Conservation (phyloP, 2,797 vertebrate genomes). For the Emydoidea blandingii region DNA sequence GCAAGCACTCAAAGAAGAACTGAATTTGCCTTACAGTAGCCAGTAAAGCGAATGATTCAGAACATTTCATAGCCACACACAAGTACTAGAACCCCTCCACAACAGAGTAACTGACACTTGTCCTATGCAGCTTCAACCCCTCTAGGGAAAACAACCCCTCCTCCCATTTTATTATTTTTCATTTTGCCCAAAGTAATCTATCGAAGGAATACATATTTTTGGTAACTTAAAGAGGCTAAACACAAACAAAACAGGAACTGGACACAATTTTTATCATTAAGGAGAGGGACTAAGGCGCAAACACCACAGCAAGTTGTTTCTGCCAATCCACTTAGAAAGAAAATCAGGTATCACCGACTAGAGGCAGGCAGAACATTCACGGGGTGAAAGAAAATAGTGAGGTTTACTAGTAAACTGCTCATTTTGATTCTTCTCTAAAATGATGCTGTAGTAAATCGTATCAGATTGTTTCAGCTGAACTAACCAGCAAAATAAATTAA, state of each 20-base stretch:
- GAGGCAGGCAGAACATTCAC: not conserved
- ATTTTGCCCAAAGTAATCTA: not conserved
- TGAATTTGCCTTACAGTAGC: not conserved
- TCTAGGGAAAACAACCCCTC: not conserved
- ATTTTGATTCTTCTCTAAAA: not conserved
- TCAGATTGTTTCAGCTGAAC: not conserved
- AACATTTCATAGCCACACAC: not conserved
- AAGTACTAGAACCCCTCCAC: not conserved
- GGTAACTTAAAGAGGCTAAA: not conserved
- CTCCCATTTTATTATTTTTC: not conserved
- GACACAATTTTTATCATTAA: no score
- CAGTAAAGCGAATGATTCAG: not conserved
- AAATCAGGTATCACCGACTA: not conserved
- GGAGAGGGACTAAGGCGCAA: no score
- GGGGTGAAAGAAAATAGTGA: not conserved
- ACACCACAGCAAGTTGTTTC: not conserved
- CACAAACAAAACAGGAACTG: not conserved
- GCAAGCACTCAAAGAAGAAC: not conserved
- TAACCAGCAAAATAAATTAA: not conserved
- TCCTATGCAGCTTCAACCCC: not conserved
- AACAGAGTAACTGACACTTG: not conserved
- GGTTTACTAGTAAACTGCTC: rapidly evolving
- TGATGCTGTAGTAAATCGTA: not conserved
- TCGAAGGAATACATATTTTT: not conserved
- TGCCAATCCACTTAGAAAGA: rapidly evolving